Evolutionary conservation across 1,140 invertebrate genomes (phyloP), one percentile per base, ranked within the genome.

Genomic region (Holotrichia oblita): DNA sequence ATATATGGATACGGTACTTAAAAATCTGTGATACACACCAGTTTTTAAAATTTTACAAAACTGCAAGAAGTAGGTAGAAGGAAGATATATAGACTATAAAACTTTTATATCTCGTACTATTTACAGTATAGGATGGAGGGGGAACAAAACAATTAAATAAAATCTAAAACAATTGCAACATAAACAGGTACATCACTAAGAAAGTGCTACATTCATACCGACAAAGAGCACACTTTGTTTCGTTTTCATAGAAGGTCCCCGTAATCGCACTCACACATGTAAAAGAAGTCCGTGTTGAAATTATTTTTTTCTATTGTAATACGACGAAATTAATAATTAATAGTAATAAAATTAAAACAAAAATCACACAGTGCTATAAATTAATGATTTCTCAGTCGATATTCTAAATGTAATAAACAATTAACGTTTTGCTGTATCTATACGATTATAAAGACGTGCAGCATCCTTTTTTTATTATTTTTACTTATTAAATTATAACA

Each of bases 101-200:
- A 61, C n/a, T 8, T 42, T 9, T 48, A 48, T 48, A 48, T 48
- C 44, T 48, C 12, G n/a, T 64, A 64, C 61, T 64, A 64, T 64
- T 64, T 64, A 64, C 61, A 64, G 17, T 2, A 22, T 64, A 64
- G 61, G 61, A 64, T 48, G n/a, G 44, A 48, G n/a, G n/a, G 44
- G 44, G 12, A 20, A 64, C 17, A 64, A 64, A 64, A 64, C 61
- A 64, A 64, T 64, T 64, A 64, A 64, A 64, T 64, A 64, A 64
- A 64, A 64, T 64, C 61, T 64, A 64, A 64, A 64, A 64, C 61
- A 27, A 64, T 64, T 64, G 61, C 61, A 64, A 64, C 61, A 64
- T 64, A 64, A 64, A 64, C 61, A 64, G 61, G 61, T 64, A 64
- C 61, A 64, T 64, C 61, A 64, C 61, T 64, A 64, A 64, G 22